A percentile compares a stretch with the other conserved stretches of the same genome.
These are phyloP conservation scores for Acanthacorydalis orientalis DNA, from an alignment of 2,888 invertebrate genomes.

Conservation along the genomic window DNA sequence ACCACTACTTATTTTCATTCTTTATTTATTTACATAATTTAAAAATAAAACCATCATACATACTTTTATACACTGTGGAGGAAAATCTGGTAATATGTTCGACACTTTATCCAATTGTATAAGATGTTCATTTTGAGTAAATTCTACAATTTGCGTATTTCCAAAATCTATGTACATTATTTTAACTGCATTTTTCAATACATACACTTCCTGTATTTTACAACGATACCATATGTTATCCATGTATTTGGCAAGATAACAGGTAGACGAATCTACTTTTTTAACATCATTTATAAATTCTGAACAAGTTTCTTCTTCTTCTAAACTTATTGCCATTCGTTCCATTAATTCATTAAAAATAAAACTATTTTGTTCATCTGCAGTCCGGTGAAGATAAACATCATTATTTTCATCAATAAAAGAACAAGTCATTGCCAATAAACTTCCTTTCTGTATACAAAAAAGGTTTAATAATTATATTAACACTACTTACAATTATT, in stretches of 20 bases:
- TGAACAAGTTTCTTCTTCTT: not conserved
- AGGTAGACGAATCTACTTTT: not conserved
- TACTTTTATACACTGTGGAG: slow-evolving; percentile 4
- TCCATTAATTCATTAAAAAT: slow-evolving; percentile 2
- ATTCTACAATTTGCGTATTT: slow-evolving; percentile 1
- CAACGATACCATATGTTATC: slow-evolving; percentile 5
- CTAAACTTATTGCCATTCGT: not conserved
- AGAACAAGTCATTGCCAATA: slow-evolving; percentile 23
- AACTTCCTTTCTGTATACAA: not conserved
- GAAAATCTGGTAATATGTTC: not conserved
- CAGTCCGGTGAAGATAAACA: slow-evolving; percentile 22
- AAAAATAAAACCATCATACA: not conserved
- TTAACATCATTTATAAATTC: not conserved
- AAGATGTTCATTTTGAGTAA: not conserved
- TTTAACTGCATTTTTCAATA: not conserved
- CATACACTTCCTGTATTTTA: not conserved
- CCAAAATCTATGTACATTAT: slow-evolving; percentile 3
- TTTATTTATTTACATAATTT: too few relatives aligned
- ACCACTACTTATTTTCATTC: too few relatives aligned
- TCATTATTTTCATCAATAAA: slow-evolving; percentile 24
- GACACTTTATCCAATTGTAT: slow-evolving; percentile 1
- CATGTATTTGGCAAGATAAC: slow-evolving; percentile 1
- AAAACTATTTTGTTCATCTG: not conserved
- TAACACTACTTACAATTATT: too few relatives aligned
- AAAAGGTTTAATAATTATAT: too few relatives aligned